Evolutionary conservation across 2,797 vertebrate species (phyloP).

Genomic region (Paratrypauchen microcephalus): DNA sequence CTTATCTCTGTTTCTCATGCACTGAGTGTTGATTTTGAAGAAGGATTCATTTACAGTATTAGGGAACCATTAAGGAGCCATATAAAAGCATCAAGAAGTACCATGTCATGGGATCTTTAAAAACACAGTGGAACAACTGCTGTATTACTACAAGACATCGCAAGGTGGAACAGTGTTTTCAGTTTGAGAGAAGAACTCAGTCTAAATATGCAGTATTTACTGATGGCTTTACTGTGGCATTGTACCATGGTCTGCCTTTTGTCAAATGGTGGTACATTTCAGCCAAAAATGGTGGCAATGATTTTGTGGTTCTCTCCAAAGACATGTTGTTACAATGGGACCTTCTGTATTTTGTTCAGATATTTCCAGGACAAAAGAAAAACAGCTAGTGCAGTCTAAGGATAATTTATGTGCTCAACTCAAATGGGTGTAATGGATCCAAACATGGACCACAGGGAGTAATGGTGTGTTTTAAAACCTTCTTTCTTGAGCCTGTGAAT

Average conservation of each 20-base stretch:
- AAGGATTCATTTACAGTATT: too few species aligned
- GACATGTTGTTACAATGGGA: slow-evolving; percentile 27
- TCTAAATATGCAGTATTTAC: too few species aligned
- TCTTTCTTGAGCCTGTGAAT: background rate
- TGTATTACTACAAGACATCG: too few species aligned
- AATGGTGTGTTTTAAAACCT: background rate
- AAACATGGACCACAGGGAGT: background rate
- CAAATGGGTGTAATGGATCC: slow-evolving; percentile 7
- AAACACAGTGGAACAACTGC: too few species aligned
- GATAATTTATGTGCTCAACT: slow-evolving; percentile 4
- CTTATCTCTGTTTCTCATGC: too few species aligned
- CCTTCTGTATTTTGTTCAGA: slow-evolving; percentile 35
- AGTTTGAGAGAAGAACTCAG: too few species aligned
- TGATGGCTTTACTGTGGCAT: slow-evolving; percentile 25
- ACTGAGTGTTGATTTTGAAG: too few species aligned
- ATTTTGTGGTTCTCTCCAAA: slow-evolving; percentile 14
- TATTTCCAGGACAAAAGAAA: slow-evolving; percentile 35
- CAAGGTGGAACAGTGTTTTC: too few species aligned
- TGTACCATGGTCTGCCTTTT: slow-evolving; percentile 37
- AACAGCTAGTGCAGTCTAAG: slow-evolving; percentile 23
- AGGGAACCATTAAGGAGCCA: too few species aligned
- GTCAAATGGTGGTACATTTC: slow-evolving; percentile 22
- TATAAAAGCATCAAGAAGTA: too few species aligned
- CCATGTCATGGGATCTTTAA: too few species aligned
- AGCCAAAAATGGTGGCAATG: slow-evolving; percentile 40